Conservation (phyloP, 2,113 vertebrate species). For the Dicrurus megarhynchus region DNA sequence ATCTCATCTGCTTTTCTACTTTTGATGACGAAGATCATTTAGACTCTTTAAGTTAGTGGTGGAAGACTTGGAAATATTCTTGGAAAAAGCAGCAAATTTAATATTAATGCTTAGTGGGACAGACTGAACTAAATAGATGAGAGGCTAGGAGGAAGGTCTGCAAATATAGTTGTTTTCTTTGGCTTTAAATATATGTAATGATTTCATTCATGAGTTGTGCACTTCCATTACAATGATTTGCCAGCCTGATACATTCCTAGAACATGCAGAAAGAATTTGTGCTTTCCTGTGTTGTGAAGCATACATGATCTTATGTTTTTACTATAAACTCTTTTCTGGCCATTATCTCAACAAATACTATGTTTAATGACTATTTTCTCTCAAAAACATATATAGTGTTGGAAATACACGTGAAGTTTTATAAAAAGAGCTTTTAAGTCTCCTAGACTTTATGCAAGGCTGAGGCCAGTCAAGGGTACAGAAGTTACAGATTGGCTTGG, state of each 20-base stretch:
- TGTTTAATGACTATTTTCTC: neutral
- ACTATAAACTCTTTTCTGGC: neutral
- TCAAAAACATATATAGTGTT: neutral
- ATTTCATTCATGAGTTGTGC: neutral
- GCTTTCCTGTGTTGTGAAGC: neutral
- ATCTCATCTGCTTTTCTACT: neutral
- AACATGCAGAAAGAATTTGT: neutral
- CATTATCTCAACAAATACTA: neutral
- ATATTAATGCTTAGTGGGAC: neutral
- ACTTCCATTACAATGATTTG: neutral
- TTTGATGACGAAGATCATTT: neutral
- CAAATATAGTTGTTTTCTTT: neutral
- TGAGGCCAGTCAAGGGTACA: neutral
- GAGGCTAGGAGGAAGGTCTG: neutral
- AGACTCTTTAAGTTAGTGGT: neutral
- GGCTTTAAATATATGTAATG: neutral
- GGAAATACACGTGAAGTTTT: neutral
- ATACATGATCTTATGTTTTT: neutral
- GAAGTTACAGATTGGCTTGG: neutral
- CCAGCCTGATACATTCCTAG: neutral
- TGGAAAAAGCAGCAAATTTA: neutral
- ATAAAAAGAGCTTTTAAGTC: neutral
- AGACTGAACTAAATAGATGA: neutral
- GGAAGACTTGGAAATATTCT: neutral
- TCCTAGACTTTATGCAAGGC: neutral